A percentile compares a stretch with the other conserved stretches of the same genome.
phyloP scores from a whole-genome alignment of 2,797 vertebrate species.

The Phoxinus dragarum region DNA sequence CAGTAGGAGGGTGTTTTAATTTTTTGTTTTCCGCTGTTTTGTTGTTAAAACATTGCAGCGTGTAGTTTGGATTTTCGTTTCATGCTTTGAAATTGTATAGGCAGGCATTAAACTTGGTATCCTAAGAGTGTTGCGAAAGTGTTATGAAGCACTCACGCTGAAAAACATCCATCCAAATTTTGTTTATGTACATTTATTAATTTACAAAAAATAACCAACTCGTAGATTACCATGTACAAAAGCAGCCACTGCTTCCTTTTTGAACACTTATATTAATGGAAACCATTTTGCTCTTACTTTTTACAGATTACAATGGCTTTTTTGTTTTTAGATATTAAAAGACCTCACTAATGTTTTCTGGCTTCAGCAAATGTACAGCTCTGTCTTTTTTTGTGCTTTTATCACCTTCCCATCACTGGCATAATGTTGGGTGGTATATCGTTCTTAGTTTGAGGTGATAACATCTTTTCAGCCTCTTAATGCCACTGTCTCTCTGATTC shows the following conservation, averaged over 20 bases:
- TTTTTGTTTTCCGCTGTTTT: slow-evolving; percentile 3
- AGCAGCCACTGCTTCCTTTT: neutral
- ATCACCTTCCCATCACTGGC: slow-evolving; percentile 6
- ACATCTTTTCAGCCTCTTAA: slow-evolving; percentile 41
- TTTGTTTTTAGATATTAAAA: slow-evolving; percentile 27
- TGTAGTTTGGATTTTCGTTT: neutral
- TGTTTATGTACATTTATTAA: neutral
- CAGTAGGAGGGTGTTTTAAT: slow-evolving; percentile 33
- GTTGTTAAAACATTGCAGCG: slow-evolving; percentile 1
- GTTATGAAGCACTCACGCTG: neutral
- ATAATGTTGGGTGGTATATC: slow-evolving; percentile 39
- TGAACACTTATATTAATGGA: neutral
- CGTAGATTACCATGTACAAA: neutral
- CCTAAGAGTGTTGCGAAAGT: neutral
- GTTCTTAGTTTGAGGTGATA: slow-evolving; percentile 43
- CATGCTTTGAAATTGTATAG: neutral
- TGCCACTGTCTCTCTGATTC: slow-evolving; percentile 23
- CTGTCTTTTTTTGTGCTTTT: slow-evolving; percentile 33
- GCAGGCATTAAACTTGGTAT: neutral
- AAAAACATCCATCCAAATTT: no score
- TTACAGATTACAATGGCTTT: slow-evolving; percentile 11
- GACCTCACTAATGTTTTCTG: slow-evolving; percentile 16
- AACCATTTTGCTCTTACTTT: neutral
- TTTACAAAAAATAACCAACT: neutral
- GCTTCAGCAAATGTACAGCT: slow-evolving; percentile 1